Evolutionary conservation across 2,888 invertebrate species (phyloP).

Genomic region (Lymantria dispar): DNA sequence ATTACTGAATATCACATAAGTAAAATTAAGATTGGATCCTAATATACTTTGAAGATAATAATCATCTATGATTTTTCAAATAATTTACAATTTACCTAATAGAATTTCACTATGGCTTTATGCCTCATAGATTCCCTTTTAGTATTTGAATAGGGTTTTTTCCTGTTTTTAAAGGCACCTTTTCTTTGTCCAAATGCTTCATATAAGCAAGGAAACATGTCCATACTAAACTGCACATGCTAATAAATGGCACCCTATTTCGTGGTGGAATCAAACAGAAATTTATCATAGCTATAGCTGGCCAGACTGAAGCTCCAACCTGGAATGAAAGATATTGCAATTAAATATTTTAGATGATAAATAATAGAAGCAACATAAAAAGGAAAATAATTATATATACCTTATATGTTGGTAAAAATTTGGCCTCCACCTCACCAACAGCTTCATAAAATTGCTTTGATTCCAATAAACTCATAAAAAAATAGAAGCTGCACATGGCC

Average conservation of each 20-base stretch:
- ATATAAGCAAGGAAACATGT: conserved; percentile 91
- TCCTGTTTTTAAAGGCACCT: conserved; percentile 38
- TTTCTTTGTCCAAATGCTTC: conserved; percentile 83
- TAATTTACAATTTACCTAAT: conserved; percentile 12
- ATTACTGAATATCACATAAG: not conserved
- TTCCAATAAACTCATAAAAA: conserved; percentile 89
- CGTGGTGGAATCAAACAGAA: conserved; percentile 87
- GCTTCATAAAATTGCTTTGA: conserved; percentile 85
- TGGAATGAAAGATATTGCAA: conserved; percentile 52
- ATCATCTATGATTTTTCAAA: conserved; percentile 5
- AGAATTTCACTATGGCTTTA: conserved; percentile 1
- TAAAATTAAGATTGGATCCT: not conserved
- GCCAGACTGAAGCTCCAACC: conserved; percentile 89
- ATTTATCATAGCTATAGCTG: conserved; percentile 87
- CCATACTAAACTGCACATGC: conserved; percentile 89
- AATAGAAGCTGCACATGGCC: conserved; percentile 90
- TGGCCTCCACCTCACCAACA: conserved; percentile 85
- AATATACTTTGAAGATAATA: not conserved
- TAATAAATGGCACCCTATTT: conserved; percentile 90
- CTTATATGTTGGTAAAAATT: conserved; percentile 89
- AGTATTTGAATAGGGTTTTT: conserved; percentile 40
- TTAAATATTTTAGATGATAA: not conserved
- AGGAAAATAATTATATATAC: conserved; percentile 53
- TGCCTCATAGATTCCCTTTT: conserved; percentile 37
- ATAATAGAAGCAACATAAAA: not conserved